phyloP scores from a whole-genome alignment of 1,140 invertebrate genomes.

The Trichoplusia ni region DNA sequence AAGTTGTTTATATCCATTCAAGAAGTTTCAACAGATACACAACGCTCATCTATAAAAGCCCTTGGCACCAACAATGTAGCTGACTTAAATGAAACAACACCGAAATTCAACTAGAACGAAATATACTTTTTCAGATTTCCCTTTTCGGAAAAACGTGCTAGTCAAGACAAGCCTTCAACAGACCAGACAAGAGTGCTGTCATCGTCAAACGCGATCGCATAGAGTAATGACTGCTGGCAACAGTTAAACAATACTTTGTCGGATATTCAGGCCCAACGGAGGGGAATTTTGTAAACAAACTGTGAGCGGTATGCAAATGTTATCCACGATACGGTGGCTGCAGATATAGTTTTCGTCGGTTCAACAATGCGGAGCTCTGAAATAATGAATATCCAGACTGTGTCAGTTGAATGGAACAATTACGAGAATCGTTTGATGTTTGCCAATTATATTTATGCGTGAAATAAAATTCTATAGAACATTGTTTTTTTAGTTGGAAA shows the following conservation, averaged over 20 bases:
- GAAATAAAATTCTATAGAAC: no score
- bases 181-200: constrained; percentile 33
- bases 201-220: constrained; percentile 20
- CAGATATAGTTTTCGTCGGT: constrained; percentile 40
- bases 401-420: constrained; percentile 28
- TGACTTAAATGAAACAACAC: constrained; percentile 1
- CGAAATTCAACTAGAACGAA: background rate
- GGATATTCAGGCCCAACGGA: constrained; percentile 50
- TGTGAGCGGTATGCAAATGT: constrained; percentile 67
- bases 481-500: no score
- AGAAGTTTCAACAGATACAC: background rate
- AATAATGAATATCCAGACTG: constrained; percentile 33
- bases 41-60: no score
- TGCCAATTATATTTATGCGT: background rate
- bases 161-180: constrained; percentile 18
- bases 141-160: constrained; percentile 5
- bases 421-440: constrained; percentile 24
- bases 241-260: constrained; percentile 54
- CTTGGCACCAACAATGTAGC: no score
- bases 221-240: constrained; percentile 31
- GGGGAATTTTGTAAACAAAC: constrained; percentile 68
- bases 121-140: constrained; percentile 10
- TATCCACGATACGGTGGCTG: constrained; percentile 30
- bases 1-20: background rate
- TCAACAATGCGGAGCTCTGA: constrained; percentile 27